A percentile compares a stretch with the other conserved stretches of the same genome.
Evolutionary conservation across 2,888 invertebrate genomes (phyloP).

Genomic region (Yponomeuta evonymella): DNA sequence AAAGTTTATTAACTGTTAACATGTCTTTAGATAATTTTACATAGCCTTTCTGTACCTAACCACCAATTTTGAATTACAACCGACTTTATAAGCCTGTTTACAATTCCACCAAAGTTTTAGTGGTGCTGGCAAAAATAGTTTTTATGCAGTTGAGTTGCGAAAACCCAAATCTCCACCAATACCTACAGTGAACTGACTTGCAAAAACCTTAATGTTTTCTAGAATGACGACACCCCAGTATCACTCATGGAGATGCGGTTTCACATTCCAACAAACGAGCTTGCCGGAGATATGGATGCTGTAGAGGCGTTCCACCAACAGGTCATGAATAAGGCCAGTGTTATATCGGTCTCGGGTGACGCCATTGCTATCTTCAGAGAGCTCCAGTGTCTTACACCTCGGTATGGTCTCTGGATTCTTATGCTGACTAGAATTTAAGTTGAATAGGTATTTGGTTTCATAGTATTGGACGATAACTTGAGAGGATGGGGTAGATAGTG

Average conservation of each 20-base stretch:
- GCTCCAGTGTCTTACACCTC: constrained; percentile 98
- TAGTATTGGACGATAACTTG: no score
- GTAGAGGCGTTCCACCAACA: constrained; percentile 98
- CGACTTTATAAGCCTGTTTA: no score
- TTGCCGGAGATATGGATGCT: constrained; percentile 90
- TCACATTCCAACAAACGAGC: constrained; percentile 94
- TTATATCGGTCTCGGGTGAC: constrained; percentile 98
- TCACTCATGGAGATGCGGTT: constrained; percentile 98
- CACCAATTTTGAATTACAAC: no score
- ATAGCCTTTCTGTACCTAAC: no score
- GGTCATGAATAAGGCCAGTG: constrained; percentile 97
- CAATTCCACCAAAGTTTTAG: no score
- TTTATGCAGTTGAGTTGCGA: no score
- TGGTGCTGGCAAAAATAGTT: no score
- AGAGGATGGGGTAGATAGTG: no score
- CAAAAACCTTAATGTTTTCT: constrained; percentile 22
- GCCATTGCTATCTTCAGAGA: constrained; percentile 98
- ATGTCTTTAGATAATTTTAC: no score
- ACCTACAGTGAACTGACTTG: no score
- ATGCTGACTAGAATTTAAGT: background rate
- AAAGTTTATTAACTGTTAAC: no score
- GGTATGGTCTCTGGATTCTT: constrained; percentile 67
- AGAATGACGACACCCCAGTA: constrained; percentile 98
- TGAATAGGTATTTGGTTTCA: background rate
- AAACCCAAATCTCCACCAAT: no score